These are phyloP conservation scores for Australoheros scitulus DNA, from an alignment of 2,113 vertebrate species.

Conservation along the genomic window DNA sequence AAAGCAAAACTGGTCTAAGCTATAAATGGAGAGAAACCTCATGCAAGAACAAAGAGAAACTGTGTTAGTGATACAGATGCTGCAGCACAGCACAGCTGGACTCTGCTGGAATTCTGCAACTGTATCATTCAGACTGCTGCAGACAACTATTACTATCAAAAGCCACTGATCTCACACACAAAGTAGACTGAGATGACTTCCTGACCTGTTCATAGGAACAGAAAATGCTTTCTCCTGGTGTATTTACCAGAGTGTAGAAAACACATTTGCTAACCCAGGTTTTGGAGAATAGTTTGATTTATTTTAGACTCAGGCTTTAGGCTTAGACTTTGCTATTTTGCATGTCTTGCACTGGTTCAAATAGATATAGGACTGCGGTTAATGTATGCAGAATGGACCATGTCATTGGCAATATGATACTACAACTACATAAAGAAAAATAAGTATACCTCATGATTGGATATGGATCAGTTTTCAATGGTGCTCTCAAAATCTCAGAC, in stretches of 20 bases:
- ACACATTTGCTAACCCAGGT: background rate
- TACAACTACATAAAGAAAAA: background rate
- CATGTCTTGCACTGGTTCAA: background rate
- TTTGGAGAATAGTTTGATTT: background rate
- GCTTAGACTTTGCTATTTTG: background rate
- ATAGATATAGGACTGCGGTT: background rate
- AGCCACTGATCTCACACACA: background rate
- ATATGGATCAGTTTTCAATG: background rate
- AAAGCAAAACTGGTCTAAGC: conserved; percentile 12
- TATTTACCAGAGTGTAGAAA: background rate
- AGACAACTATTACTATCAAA: conserved; percentile 41
- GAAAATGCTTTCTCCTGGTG: background rate
- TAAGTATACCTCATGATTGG: background rate
- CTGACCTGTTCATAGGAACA: background rate
- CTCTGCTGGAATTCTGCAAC: background rate
- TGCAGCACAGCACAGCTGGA: conserved; percentile 17
- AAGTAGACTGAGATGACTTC: background rate
- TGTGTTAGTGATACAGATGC: conserved; percentile 37
- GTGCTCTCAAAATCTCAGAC: background rate
- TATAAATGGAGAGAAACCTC: conserved; percentile 26
- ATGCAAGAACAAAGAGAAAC: conserved; percentile 54
- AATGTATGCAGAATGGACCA: background rate
- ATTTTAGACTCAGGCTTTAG: background rate
- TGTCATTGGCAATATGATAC: background rate
- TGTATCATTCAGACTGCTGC: conserved; percentile 29